A percentile compares a stretch with the other conserved stretches of the same genome.
phyloP scores from a whole-genome alignment of 2,797 vertebrate genomes.

The Dendrocincla fuliginosa region DNA sequence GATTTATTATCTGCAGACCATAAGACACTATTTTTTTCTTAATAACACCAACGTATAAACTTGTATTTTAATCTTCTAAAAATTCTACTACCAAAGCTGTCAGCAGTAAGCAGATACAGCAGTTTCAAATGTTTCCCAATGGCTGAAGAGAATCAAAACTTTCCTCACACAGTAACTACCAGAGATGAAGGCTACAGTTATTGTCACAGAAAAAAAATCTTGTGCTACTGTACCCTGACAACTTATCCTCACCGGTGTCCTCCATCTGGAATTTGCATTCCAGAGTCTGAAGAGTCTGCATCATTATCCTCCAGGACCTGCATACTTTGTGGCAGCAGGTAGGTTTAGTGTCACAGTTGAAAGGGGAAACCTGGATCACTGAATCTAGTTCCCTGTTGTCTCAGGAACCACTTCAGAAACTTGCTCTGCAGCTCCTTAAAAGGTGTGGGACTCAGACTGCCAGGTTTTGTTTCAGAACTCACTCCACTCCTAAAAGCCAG shows the following conservation, averaged over 20 bases:
- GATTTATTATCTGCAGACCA: neutral
- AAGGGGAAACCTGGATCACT: neutral
- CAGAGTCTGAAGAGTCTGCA: neutral
- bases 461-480: neutral
- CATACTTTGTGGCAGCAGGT: neutral
- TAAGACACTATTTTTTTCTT: neutral
- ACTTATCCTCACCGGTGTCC: neutral
- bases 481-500: neutral
- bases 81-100: neutral
- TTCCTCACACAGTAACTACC: neutral
- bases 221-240: neutral
- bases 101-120: neutral
- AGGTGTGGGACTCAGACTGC: accelerated
- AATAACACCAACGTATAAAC: neutral
- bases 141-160: neutral
- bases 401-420: neutral
- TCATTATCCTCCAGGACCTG: neutral
- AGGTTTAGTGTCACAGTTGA: neutral
- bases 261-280: neutral
- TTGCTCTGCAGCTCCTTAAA: neutral
- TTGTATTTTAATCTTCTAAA: neutral
- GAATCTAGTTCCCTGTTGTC: neutral
- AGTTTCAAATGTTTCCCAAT: neutral
- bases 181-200: neutral
- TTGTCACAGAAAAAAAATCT: neutral